Evolutionary conservation across 2,797 vertebrate species (phyloP), one percentile per base, ranked within the genome.

Genomic region (Phyllotis vaccarum): DNA sequence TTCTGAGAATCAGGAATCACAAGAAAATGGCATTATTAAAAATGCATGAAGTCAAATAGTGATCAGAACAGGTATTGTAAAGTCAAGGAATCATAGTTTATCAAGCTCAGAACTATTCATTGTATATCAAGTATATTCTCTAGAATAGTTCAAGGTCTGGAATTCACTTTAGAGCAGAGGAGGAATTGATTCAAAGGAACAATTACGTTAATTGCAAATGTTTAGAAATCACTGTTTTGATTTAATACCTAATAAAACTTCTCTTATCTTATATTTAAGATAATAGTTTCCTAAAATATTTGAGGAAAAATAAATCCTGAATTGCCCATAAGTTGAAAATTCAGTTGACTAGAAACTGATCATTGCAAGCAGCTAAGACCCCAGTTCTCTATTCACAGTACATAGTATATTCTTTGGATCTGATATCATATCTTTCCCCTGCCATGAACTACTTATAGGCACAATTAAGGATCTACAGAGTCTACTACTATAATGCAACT

Each of bases 51-150:
- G 16, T 86, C 17, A 64, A 60, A 72, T 1, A 27, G 7, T 5
- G 40, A 76, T 75, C 62, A 92, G 94, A 94, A 89, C 40, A 81
- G 10, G 34, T 16, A 79, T 22, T 70, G 13, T 27, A 86, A 91
- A 94, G 70, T 80, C 66, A 75, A 60, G 29, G 6, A 89, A 91
- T 74, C 81, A 70, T 68, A 82, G 34, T 37, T 64, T 56, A 64
- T 29, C 56, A 89, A 3, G 7, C 7, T 85, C 29, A 11, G 27
- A 16, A 64, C 3, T 74, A 75, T 16, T 68, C 40, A 75, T n/a
- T 82, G 87, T 79, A 83, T 46, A 64, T 64, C 27, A 34, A 31
- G 17, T 40, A 64, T 46, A 74, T 74, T 34, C 34, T 66, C 12
- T 90, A 64, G 27, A 54, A 40, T n/a, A 72, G 56, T 4, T 88